phyloP scores from a whole-genome alignment of 2,113 vertebrate genomes.

The Campylomormyrus numenius region DNA sequence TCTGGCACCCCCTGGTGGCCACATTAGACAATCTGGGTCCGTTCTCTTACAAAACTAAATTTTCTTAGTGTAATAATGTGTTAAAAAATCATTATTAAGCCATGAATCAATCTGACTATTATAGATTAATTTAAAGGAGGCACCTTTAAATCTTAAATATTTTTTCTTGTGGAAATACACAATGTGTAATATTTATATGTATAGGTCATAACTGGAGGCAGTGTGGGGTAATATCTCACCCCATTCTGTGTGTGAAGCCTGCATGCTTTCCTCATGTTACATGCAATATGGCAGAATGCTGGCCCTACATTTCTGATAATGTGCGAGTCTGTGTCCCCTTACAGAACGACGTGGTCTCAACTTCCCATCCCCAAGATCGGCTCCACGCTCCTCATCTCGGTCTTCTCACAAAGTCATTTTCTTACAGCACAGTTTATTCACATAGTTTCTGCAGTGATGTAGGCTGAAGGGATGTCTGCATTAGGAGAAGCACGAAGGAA shows the following conservation, averaged over 20 bases:
- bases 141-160: background rate
- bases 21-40: background rate
- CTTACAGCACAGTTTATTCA: background rate
- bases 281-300: background rate
- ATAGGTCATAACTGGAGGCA: background rate
- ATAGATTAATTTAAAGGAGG: background rate
- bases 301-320: background rate
- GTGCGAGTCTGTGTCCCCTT: background rate
- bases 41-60: background rate
- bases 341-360: background rate
- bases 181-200: background rate
- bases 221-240: background rate
- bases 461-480: background rate
- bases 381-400: background rate
- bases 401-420: background rate
- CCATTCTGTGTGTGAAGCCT: background rate
- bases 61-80: background rate
- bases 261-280: background rate
- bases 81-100: background rate
- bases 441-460: background rate
- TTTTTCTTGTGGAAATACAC: background rate
- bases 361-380: background rate
- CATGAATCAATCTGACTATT: background rate
- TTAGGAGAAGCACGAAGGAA: background rate
- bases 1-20: conserved; percentile 8